These are phyloP conservation scores for Vulpes vulpes DNA, from an alignment of 2,113 vertebrate species.

Conservation along the genomic window DNA sequence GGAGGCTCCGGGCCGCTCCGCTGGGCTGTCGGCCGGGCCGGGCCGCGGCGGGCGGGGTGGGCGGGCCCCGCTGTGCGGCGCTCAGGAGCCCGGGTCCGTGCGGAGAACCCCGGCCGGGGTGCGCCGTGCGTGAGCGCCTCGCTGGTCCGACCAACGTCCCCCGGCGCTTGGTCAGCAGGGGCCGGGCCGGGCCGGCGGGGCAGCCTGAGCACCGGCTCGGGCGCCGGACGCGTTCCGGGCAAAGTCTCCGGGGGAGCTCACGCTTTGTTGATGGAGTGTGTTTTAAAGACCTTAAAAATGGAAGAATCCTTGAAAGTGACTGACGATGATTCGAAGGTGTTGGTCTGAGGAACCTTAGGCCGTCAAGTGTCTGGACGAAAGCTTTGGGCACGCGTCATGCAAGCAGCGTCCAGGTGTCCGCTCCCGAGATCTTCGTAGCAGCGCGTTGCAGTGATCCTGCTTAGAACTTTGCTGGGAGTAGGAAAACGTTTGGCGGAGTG, in stretches of 20 bases:
- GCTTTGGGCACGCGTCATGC: not conserved
- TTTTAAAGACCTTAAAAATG: no score
- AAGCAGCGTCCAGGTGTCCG: not conserved
- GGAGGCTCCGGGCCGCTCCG: accelerated
- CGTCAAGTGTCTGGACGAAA: not conserved
- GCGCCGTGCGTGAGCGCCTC: not conserved
- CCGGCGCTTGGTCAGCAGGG: not conserved
- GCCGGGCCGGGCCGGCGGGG: not conserved
- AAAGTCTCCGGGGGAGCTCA: not conserved
- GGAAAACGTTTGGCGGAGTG: not conserved
- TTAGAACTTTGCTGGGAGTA: not conserved
- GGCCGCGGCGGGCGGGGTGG: not conserved
- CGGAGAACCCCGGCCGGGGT: not conserved
- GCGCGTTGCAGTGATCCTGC: not conserved
- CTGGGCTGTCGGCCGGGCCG: not conserved
- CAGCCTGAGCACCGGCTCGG: no score
- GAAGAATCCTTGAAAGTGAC: not conserved
- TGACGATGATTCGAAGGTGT: no score
- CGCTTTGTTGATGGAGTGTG: not conserved
- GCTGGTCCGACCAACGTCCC: no score
- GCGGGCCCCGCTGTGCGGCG: not conserved
- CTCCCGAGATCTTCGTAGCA: no score
- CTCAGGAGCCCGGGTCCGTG: not conserved
- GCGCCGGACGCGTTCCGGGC: not conserved
- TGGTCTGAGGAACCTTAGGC: no score